A percentile compares a stretch with the other conserved stretches of the same genome.
Evolutionary conservation across 92 coral and sea anemone genomes (phyloP).

Genomic region (Montipora capitata): DNA sequence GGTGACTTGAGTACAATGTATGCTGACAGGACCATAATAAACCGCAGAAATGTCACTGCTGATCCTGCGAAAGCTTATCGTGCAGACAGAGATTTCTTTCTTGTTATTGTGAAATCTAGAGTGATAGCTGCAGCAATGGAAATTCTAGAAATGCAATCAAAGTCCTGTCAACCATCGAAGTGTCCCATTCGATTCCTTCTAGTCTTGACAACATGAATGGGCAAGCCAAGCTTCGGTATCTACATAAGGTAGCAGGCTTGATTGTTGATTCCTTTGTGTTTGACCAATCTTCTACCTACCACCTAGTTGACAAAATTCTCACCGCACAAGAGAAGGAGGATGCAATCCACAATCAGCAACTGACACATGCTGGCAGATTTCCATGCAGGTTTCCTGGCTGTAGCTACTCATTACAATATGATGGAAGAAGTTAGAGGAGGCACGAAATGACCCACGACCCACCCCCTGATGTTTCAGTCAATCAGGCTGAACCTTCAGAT

Average conservation of each 20-base stretch:
- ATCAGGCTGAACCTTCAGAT: not conserved
- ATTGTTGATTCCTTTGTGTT: constrained; percentile 38
- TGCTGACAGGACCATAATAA: constrained; percentile 54
- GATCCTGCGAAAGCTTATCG: constrained; percentile 58
- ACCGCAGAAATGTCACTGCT: constrained; percentile 46
- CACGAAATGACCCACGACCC: constrained; percentile 73
- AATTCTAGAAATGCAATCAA: constrained; percentile 30
- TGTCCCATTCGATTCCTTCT: constrained; percentile 41
- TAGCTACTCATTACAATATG: constrained; percentile 62
- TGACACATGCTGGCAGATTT: constrained; percentile 72
- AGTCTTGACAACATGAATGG: constrained; percentile 1
- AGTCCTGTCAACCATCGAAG: constrained; percentile 3
- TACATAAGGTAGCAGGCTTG: constrained; percentile 57
- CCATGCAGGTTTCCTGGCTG: constrained; percentile 81
- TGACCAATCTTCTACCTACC: constrained; percentile 23
- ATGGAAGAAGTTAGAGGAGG: constrained; percentile 70
- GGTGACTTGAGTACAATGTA: constrained; percentile 47
- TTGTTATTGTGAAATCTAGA: constrained; percentile 33
- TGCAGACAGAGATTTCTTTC: constrained; percentile 53
- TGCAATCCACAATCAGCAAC: constrained; percentile 43
- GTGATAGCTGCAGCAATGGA: constrained; percentile 40
- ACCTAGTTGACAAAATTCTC: constrained; percentile 3
- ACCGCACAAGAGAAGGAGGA: constrained; percentile 23
- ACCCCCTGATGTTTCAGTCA: constrained; percentile 42
- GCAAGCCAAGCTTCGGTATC: not conserved